Base-by-base conservation (phyloP, 2,888 invertebrate genomes). In the Aethes cnicana region DNA sequence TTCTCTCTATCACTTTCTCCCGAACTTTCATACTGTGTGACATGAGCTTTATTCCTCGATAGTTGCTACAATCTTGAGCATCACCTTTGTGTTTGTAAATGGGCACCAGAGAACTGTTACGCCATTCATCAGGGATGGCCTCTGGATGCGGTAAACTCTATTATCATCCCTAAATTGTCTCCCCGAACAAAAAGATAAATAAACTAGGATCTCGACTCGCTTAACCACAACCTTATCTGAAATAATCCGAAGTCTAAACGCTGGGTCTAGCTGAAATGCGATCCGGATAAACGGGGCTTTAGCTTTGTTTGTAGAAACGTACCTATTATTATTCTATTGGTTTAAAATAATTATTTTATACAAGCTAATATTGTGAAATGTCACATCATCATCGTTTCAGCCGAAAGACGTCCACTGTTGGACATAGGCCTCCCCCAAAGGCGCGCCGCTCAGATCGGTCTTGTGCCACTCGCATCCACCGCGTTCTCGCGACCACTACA, bases 111-210 rank as follows among this genome's bases (percentile, higher is more conserved):
- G 1, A 33, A 26, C 26, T 26, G 3, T 2, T 4, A 2, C 26
- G 26, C 26, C 26, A 26, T 5, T 2, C 2, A 1, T 26, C 9
- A 9, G 26, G 26, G 5, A 26, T 26, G 20, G n/a, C n/a, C n/a
- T n/a, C n/a, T n/a, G n/a, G n/a, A n/a, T n/a, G n/a, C n/a, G n/a
- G n/a, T n/a, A n/a, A n/a, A n/a, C n/a, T n/a, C n/a, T n/a, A n/a
- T n/a, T n/a, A n/a, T n/a, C n/a, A 12, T 6, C 44, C 57, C 56
- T 53, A 39, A 53, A 61, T 64, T 62, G 58, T 58, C 55, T 53
- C 49, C 41, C 41, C 46, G 57, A 54, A 55, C 56, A 53, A 61
- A 43, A 33, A 17, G 32, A 30, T 36, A 47, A 43, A 53, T 47
- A 47, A 47, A 41, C 44, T 42, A 53, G 44, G 9, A 14, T 28